Evolutionary conservation across 2,888 invertebrate genomes (phyloP).

Genomic region (Entomobrya multifasciata): DNA sequence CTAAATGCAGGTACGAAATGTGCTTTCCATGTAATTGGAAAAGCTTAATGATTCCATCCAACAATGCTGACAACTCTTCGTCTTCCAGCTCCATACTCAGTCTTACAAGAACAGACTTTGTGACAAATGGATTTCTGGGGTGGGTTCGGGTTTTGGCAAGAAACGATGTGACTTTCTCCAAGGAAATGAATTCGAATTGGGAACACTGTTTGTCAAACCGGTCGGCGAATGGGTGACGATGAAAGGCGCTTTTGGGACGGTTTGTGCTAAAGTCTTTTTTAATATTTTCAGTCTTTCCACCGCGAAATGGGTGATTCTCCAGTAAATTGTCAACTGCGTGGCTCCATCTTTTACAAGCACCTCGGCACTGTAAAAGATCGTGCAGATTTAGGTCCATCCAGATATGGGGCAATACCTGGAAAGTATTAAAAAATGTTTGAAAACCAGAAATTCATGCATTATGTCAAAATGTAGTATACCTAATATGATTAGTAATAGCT

Average conservation of each 20-base stretch:
- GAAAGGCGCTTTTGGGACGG: slow-evolving; percentile 1
- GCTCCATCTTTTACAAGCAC: background rate
- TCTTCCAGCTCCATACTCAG: background rate
- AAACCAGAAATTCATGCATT: no score
- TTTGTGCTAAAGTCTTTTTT: no score
- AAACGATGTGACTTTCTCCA: background rate
- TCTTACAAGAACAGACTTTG: background rate
- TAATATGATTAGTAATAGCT: no score
- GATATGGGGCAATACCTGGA: background rate
- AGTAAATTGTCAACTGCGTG: background rate
- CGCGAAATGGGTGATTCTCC: no score
- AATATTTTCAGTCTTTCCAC: no score
- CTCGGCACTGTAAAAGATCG: background rate
- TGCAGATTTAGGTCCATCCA: slow-evolving; percentile 1
- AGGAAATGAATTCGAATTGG: background rate
- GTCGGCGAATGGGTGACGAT: background rate
- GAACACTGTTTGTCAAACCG: background rate
- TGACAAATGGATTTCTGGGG: background rate
- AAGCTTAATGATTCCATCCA: background rate
- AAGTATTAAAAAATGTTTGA: no score
- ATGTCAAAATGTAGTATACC: no score
- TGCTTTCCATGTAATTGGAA: background rate
- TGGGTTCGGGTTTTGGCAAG: background rate
- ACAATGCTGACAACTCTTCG: background rate
- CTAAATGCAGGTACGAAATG: background rate